Conservation (phyloP, 2,113 vertebrate species). For the Chauna torquata region DNA sequence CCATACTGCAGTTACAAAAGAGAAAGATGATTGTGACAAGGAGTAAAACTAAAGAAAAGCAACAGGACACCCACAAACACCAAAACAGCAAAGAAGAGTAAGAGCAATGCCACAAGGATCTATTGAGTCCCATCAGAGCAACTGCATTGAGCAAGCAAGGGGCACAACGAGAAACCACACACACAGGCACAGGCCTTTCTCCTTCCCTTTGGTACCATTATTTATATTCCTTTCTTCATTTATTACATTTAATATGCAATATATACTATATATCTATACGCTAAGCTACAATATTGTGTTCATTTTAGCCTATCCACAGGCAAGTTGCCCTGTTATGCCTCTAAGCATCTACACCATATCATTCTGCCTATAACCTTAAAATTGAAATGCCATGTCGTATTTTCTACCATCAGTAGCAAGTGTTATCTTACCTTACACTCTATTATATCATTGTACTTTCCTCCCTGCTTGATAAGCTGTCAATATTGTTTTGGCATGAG, state of each 20-base stretch:
- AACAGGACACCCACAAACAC: background rate
- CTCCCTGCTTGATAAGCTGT: slow-evolving; percentile 68
- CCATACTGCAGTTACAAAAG: background rate
- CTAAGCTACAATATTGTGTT: background rate
- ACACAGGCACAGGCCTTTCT: background rate
- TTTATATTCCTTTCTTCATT: background rate
- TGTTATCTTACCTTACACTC: slow-evolving; percentile 71
- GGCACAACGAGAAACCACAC: background rate
- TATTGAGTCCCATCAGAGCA: background rate
- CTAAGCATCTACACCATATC: slow-evolving; percentile 23
- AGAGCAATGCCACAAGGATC: background rate
- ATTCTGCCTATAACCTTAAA: slow-evolving; percentile 58
- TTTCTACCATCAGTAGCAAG: slow-evolving; percentile 46
- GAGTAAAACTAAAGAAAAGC: background rate
- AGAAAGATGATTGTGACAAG: background rate
- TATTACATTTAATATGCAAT: background rate
- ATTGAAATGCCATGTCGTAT: slow-evolving; percentile 51
- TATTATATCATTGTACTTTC: slow-evolving; percentile 53
- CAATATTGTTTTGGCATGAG: slow-evolving; percentile 68
- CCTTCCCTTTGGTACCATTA: background rate
- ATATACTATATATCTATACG: background rate
- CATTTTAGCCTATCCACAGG: background rate
- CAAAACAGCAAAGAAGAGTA: background rate
- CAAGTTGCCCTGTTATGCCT: background rate
- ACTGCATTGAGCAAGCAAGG: background rate